Evolutionary conservation across 2,113 vertebrate genomes (phyloP), one percentile per base, ranked within the genome.

Genomic region (Marmota monax): DNA sequence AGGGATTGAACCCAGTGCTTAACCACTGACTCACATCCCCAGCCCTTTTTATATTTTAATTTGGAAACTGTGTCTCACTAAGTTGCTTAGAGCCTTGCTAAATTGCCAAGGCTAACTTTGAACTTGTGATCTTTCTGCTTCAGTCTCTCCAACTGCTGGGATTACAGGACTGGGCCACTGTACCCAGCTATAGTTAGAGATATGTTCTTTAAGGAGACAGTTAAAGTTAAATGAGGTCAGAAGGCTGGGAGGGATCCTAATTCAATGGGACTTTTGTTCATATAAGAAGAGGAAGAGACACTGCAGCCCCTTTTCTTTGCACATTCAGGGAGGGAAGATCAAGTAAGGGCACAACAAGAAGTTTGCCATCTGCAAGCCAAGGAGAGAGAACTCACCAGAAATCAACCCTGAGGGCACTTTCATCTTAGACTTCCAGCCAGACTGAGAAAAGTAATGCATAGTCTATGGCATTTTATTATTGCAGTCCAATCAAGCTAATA

Each of bases 191-290:
- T 39, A 63, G 23, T 73, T 84, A 45, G 7, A 67, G 39, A 37
- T 76, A 70, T 12, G 63, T 53, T 63, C 78, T 91, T 93, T 76
- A 84, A 34, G 32, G 53, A 80, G 58, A 74, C 53, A 92, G 39
- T 85, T 69, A 51, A 86, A 63, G 74, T 73, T 74, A 67, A 67
- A 74, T 45, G 84, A 92, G n/a, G 45, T 84, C 39, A 53, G 56
- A 73, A 69, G 7, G 7, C 17, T 16, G n/a, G 37, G n/a, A 18
- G n/a, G 42, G 42, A 18, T 63, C 34, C n/a, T 34, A 53, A 61
- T 42, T 61, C 53, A n/a, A 61, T 11, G 16, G 34, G 61, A 70
- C 39, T 73, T 0, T 0, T 13, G 27, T 82, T 34, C 14, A 39
- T 23, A n/a, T 32, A 37, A 83, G 9, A 61, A 61, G n/a, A 92